phyloP scores from a whole-genome alignment of 2,113 vertebrate genomes.

The Archilochus colubris region DNA sequence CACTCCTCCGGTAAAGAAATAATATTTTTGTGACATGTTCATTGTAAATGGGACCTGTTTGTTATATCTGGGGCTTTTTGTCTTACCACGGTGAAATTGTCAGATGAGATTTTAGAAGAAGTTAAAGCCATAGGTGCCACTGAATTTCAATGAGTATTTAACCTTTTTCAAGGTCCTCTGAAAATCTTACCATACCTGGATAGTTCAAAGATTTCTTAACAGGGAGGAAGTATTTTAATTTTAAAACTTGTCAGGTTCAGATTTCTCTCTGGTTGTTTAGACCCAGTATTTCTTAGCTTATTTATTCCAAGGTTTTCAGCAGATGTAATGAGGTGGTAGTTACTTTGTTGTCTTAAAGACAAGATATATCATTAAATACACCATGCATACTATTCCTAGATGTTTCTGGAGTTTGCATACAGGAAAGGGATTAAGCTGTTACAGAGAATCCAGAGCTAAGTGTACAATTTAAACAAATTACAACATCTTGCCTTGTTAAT shows the following conservation, averaged over 20 bases:
- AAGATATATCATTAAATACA: neutral
- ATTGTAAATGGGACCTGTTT: neutral
- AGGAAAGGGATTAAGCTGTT: neutral
- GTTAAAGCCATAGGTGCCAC: neutral
- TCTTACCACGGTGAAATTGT: neutral
- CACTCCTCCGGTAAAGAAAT: conserved; percentile 85
- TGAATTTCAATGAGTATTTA: neutral
- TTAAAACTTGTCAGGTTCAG: neutral
- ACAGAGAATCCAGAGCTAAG: neutral
- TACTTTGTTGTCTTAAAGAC: neutral
- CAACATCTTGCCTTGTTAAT: neutral
- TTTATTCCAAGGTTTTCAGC: neutral
- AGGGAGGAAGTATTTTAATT: neutral
- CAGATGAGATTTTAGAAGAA: neutral
- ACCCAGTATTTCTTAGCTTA: neutral
- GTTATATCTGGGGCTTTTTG: neutral
- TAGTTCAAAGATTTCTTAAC: neutral
- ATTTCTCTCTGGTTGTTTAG: neutral
- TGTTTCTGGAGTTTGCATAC: neutral
- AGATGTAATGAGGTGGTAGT: neutral
- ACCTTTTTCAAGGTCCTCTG: neutral
- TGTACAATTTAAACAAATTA: neutral
- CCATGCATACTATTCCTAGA: neutral
- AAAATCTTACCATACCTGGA: neutral
- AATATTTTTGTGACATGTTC: neutral